A percentile compares a stretch with the other conserved stretches of the same genome.
These are phyloP conservation scores for Panagrolaimus sp. DNA, from an alignment of 1,140 invertebrate genomes.

Conservation along the genomic window DNA sequence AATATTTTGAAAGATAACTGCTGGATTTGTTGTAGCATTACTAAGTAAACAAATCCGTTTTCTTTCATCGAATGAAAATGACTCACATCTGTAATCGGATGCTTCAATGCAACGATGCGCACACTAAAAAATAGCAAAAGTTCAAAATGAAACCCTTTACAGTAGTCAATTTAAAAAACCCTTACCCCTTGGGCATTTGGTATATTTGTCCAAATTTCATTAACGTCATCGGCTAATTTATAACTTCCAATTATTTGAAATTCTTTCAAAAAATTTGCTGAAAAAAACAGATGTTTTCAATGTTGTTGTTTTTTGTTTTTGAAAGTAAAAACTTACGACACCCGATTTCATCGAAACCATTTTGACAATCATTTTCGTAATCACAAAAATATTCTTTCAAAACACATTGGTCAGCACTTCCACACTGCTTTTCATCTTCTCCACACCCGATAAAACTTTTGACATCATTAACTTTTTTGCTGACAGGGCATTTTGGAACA, in stretches of 20 bases:
- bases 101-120: conserved; percentile 30
- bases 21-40: conserved; percentile 24
- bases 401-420: conserved; percentile 29
- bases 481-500: conserved; percentile 19
- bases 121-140: conserved; percentile 22
- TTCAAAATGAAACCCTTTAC: conserved; percentile 13
- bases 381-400: conserved; percentile 27
- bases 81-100: conserved; percentile 24
- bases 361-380: conserved; percentile 30
- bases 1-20: conserved; percentile 24
- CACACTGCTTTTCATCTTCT: conserved; percentile 27
- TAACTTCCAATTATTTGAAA: conserved; percentile 25
- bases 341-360: conserved; percentile 28
- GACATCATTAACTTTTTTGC: conserved; percentile 3
- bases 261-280: conserved; percentile 27
- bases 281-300: background rate
- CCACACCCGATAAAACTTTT: conserved; percentile 7
- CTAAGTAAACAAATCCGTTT: conserved; percentile 30
- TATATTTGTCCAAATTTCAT: conserved; percentile 29
- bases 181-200: conserved; percentile 26
- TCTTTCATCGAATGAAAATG: conserved; percentile 25
- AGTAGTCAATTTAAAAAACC: background rate
- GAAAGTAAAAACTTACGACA: conserved; percentile 24
- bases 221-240: conserved; percentile 26
- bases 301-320: background rate